phyloP scores from a whole-genome alignment of 2,797 vertebrate species.

The Periparus ater region DNA sequence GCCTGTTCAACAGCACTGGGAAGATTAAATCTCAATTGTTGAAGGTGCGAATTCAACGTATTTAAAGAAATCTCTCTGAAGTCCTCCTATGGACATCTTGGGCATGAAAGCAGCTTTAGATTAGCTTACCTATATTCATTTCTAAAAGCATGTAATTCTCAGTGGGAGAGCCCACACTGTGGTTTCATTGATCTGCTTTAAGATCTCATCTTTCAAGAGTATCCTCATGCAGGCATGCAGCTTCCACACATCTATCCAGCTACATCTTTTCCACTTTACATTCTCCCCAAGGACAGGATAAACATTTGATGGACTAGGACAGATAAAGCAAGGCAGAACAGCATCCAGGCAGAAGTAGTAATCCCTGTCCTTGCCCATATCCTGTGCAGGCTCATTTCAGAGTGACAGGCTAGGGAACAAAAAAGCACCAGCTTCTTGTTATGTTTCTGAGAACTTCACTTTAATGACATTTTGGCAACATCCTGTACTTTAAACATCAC shows the following conservation, averaged over 20 bases:
- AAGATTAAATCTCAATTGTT: conserved; percentile 2
- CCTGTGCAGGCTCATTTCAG: neutral
- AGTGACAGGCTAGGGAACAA: neutral
- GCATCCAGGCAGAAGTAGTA: neutral
- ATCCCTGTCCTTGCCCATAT: neutral
- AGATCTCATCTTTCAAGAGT: neutral
- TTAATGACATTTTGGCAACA: conserved; percentile 64
- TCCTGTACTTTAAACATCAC: conserved; percentile 52
- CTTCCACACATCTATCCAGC: neutral
- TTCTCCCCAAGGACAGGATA: neutral
- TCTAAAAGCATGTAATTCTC: conserved; percentile 34
- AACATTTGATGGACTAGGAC: neutral
- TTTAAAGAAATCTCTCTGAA: conserved; percentile 10
- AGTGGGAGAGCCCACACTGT: neutral
- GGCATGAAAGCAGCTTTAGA: neutral
- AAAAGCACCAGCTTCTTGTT: neutral
- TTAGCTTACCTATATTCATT: conserved; percentile 12
- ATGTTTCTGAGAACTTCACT: conserved; percentile 27
- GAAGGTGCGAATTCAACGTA: neutral
- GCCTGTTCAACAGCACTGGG: neutral
- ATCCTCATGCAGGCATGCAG: neutral
- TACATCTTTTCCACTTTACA: neutral
- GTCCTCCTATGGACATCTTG: neutral
- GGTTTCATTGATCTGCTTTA: neutral
- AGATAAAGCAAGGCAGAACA: neutral